Conservation (phyloP, 2,888 invertebrate genomes). For the Rosalia funebris region DNA sequence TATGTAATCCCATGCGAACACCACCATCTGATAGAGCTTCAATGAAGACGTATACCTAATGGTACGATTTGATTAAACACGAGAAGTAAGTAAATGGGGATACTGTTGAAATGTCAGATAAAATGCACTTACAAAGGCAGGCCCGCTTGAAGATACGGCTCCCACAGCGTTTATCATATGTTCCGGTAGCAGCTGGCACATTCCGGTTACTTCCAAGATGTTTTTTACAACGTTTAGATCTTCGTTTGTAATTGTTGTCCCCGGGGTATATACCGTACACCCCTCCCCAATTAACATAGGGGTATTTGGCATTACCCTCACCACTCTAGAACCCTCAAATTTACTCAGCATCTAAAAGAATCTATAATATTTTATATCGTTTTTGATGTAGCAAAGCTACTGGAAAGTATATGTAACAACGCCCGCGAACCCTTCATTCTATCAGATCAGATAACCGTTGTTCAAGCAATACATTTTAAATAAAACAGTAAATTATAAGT, state of each 20-base stretch:
- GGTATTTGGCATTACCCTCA: slow-evolving; percentile 89
- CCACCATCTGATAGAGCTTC: slow-evolving; percentile 94
- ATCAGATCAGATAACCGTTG: too few relatives aligned
- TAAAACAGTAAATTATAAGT: too few relatives aligned
- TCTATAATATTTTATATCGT: too few relatives aligned
- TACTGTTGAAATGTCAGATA: too few relatives aligned
- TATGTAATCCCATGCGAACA: slow-evolving; percentile 88
- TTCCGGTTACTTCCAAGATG: slow-evolving; percentile 72
- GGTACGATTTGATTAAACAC: too few relatives aligned
- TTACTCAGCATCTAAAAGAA: slow-evolving; percentile 48
- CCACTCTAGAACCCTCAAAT: slow-evolving; percentile 65
- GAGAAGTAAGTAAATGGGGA: too few relatives aligned
- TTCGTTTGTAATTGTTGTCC: slow-evolving; percentile 65
- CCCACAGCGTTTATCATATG: slow-evolving; percentile 80
- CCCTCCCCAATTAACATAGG: slow-evolving; percentile 82
- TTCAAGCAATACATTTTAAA: too few relatives aligned
- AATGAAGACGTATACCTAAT: slow-evolving; percentile 85
- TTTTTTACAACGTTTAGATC: slow-evolving; percentile 70
- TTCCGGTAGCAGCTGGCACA: slow-evolving; percentile 81
- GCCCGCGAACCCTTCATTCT: too few relatives aligned
- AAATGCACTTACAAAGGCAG: slow-evolving; percentile 90
- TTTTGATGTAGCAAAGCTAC: too few relatives aligned
- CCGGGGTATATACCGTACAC: slow-evolving; percentile 72
- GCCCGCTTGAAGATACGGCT: slow-evolving; percentile 86
- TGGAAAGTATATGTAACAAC: too few relatives aligned